phyloP scores from a whole-genome alignment of 2,797 vertebrate species.

The Platalea minor region DNA sequence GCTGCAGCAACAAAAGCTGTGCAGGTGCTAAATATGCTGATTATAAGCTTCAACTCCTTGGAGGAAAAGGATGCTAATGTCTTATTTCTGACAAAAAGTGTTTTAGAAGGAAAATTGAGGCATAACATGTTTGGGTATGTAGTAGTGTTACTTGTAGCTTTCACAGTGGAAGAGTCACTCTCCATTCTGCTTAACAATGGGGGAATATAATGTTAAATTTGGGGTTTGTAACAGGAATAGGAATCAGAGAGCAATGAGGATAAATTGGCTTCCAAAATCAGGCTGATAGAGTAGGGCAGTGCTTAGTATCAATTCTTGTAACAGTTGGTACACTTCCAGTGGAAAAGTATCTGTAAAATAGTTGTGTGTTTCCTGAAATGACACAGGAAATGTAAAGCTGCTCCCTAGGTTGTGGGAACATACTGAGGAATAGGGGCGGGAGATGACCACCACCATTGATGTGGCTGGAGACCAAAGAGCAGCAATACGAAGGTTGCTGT shows the following conservation, averaged over 20 bases:
- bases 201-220: background rate
- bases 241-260: background rate
- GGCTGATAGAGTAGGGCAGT: background rate
- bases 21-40: background rate
- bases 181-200: background rate
- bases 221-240: background rate
- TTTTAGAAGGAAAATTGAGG: background rate
- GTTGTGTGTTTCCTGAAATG: background rate
- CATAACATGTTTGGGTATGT: background rate
- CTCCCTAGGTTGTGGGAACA: background rate
- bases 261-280: background rate
- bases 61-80: background rate
- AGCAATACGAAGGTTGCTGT: background rate
- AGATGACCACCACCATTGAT: background rate
- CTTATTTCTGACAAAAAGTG: background rate
- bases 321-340: background rate
- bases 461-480: background rate
- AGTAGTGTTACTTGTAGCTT: background rate
- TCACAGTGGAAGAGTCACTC: background rate
- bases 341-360: background rate
- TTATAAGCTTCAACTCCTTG: background rate
- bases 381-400: background rate
- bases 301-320: background rate
- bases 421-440: background rate
- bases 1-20: slow-evolving; percentile 31